These are phyloP conservation scores for Sparus aurata DNA, from an alignment of 2,797 vertebrate genomes.

Conservation along the genomic window DNA sequence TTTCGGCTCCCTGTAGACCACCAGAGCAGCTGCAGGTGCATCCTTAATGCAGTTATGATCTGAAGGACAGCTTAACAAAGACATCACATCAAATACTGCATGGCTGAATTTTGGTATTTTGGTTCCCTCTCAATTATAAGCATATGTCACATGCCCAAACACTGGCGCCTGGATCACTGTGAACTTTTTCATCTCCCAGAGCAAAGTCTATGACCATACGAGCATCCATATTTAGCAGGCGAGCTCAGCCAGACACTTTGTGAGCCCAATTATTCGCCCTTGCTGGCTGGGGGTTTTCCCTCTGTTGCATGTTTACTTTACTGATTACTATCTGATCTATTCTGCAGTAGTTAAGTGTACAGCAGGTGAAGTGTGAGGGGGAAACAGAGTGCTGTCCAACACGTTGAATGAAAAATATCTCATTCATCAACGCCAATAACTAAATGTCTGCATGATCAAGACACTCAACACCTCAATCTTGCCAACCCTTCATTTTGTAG, in stretches of 20 bases:
- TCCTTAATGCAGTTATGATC: conserved; percentile 55
- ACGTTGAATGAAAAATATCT: conserved; percentile 5
- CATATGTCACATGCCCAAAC: conserved; percentile 64
- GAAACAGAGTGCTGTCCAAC: not conserved
- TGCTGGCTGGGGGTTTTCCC: conserved; percentile 35
- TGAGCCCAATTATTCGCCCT: conserved; percentile 51
- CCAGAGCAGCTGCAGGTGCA: conserved; percentile 57
- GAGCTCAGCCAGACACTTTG: conserved; percentile 48
- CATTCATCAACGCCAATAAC: not conserved
- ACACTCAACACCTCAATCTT: not conserved
- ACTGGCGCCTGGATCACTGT: conserved; percentile 43
- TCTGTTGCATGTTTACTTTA: conserved; percentile 49
- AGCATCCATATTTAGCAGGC: conserved; percentile 66
- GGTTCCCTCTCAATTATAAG: conserved; percentile 52
- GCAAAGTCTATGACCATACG: conserved; percentile 44
- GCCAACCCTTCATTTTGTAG: not conserved
- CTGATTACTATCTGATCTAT: conserved; percentile 38
- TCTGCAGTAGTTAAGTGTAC: conserved; percentile 8
- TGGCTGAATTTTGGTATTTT: conserved; percentile 57
- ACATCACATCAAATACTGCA: conserved; percentile 50
- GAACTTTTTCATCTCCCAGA: conserved; percentile 51
- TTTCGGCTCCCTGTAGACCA: conserved; percentile 48
- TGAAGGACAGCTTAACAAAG: conserved; percentile 66
- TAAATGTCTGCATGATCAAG: not conserved
- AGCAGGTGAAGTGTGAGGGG: not conserved